These are phyloP conservation scores for Mastomys natalensis DNA, from an alignment of 2,113 vertebrate genomes.

Conservation along the genomic window DNA sequence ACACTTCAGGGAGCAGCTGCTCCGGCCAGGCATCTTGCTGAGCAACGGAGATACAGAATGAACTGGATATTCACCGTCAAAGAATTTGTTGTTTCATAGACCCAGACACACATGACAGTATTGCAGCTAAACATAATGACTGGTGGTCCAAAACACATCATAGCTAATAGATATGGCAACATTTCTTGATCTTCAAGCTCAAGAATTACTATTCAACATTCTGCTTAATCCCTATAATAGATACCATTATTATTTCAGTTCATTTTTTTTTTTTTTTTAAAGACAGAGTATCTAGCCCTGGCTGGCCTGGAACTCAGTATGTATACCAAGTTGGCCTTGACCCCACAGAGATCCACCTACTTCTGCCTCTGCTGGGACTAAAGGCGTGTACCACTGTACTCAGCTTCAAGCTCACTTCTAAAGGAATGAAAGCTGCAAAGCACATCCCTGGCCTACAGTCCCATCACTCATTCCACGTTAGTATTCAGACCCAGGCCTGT, in stretches of 20 bases:
- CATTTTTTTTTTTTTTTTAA: not conserved
- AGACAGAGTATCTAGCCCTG: not conserved
- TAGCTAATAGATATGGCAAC: not conserved
- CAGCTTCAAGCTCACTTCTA: not conserved
- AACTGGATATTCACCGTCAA: not conserved
- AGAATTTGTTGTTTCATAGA: not conserved
- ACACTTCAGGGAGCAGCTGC: not conserved
- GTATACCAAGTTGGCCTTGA: not conserved
- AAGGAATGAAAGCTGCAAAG: not conserved
- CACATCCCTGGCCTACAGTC: not conserved
- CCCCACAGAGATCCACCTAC: not conserved
- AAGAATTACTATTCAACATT: not conserved
- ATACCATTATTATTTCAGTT: not conserved
- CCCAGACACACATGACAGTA: not conserved
- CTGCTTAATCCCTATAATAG: not conserved
- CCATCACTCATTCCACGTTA: not conserved
- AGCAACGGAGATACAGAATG: not conserved
- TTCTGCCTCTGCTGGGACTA: not conserved
- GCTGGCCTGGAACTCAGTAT: not conserved
- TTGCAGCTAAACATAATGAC: not conserved
- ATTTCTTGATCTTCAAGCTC: not conserved
- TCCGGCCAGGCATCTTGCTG: not conserved
- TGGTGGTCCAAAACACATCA: not conserved
- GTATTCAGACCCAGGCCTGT: not conserved
- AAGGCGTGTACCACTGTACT: not conserved